Evolutionary conservation across 2,797 vertebrate species (phyloP).

Genomic region (Melopsittacus undulatus): DNA sequence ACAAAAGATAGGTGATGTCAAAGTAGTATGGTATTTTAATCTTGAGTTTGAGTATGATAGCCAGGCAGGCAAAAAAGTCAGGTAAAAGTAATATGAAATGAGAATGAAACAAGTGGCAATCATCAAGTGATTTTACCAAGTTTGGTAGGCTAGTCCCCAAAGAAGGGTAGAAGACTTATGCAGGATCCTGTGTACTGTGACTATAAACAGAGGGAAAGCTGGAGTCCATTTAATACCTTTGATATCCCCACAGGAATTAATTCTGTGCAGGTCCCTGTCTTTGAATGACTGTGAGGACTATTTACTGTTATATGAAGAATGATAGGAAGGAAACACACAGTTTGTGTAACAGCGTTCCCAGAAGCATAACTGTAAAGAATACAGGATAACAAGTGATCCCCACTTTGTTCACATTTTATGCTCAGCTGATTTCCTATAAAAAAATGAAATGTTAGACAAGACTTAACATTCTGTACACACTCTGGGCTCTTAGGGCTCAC

Average conservation of each 20-base stretch:
- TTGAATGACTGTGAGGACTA: not conserved
- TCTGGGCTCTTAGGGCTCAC: not conserved
- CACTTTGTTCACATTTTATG: conserved; percentile 25
- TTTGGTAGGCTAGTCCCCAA: not conserved
- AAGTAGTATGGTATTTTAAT: not conserved
- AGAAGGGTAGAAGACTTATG: not conserved
- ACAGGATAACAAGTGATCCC: not conserved
- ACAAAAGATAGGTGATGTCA: not conserved
- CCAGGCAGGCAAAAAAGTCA: not conserved
- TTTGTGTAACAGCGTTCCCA: not conserved
- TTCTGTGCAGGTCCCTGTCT: not conserved
- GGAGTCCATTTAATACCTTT: not conserved
- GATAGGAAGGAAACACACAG: not conserved
- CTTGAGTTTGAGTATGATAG: not conserved
- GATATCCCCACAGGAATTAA: not conserved
- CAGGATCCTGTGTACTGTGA: not conserved
- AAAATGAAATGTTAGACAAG: not conserved
- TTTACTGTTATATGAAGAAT: not conserved
- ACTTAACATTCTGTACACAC: not conserved
- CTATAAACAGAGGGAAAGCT: not conserved
- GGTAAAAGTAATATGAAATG: not conserved
- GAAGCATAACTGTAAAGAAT: not conserved
- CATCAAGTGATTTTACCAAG: not conserved
- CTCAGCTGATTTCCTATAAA: not conserved
- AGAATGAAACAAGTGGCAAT: not conserved